Evolutionary conservation across 2,888 invertebrate genomes (phyloP).

Genomic region (Platycheirus albimanus): DNA sequence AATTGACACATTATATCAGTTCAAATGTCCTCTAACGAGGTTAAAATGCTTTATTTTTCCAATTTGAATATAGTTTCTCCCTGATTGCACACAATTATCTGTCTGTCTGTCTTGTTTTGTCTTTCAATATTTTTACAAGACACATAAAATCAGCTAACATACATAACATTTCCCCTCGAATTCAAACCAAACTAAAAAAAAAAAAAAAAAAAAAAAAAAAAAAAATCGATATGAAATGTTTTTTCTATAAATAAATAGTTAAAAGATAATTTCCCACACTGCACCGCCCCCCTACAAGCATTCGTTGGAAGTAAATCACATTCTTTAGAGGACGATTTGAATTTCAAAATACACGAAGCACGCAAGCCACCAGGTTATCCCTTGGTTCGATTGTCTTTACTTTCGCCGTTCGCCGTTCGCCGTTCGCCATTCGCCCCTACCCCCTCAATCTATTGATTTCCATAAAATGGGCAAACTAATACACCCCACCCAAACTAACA

Average conservation of each 20-base stretch:
- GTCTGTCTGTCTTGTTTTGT: too few species aligned
- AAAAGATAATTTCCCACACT: slow-evolving; percentile 6
- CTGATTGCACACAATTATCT: not conserved
- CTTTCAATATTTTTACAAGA: slow-evolving; percentile 19
- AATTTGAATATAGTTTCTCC: slow-evolving; percentile 14
- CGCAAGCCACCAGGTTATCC: slow-evolving; percentile 29
- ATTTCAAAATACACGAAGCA: slow-evolving; percentile 64
- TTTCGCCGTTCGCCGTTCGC: not conserved
- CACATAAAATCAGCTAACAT: not conserved
- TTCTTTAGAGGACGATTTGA: slow-evolving; percentile 55
- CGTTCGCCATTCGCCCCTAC: not conserved
- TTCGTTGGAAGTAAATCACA: slow-evolving; percentile 40
- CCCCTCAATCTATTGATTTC: slow-evolving; percentile 53
- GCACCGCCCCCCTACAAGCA: slow-evolving; percentile 9
- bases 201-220: too few species aligned
- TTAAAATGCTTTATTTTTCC: not conserved
- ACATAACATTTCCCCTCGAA: not conserved
- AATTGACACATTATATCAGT: slow-evolving; percentile 35
- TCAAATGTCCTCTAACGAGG: slow-evolving; percentile 19
- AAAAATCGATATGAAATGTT: slow-evolving; percentile 45
- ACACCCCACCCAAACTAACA: slow-evolving; percentile 27
- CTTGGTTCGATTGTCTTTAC: slow-evolving; percentile 1
- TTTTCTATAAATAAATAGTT: slow-evolving; percentile 28
- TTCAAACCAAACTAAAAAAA: too few species aligned
- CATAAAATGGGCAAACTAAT: not conserved